These are phyloP conservation scores for Steatornis caripensis DNA, from an alignment of 2,113 vertebrate species.

Conservation along the genomic window DNA sequence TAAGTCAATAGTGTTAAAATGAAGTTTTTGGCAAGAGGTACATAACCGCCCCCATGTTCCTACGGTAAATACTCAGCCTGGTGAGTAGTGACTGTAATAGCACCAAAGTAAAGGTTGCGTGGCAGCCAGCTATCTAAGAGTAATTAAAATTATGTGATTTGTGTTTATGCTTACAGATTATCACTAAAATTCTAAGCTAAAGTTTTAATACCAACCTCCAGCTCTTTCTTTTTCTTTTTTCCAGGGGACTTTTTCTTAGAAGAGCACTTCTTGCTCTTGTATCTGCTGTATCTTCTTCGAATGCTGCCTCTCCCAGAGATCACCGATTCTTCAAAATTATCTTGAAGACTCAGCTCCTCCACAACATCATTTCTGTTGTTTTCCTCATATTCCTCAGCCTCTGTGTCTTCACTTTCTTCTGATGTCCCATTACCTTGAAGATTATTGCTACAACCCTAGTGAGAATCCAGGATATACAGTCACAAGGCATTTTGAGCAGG, in stretches of 20 bases:
- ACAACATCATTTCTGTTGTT: not conserved
- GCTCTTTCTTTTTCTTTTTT: slow-evolving; percentile 21
- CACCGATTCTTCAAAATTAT: not conserved
- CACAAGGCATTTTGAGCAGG: not conserved
- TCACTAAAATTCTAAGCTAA: not conserved
- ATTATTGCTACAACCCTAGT: not conserved
- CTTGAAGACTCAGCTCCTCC: not conserved
- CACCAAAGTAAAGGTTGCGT: not conserved
- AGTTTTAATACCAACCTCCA: slow-evolving; percentile 36
- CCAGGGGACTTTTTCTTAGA: slow-evolving; percentile 20
- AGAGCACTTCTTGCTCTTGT: not conserved
- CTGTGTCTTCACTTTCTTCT: slow-evolving; percentile 26
- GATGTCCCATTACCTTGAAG: not conserved
- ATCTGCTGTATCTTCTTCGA: slow-evolving; percentile 18
- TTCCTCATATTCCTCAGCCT: not conserved
- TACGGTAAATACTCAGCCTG: not conserved
- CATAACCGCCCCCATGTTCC: not conserved
- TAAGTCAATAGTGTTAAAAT: not conserved
- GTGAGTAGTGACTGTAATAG: not conserved
- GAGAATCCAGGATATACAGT: not conserved
- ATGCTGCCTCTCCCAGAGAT: not conserved
- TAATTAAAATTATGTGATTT: not conserved
- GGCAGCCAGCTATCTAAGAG: not conserved
- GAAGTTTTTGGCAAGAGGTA: not conserved
- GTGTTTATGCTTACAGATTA: not conserved